Base-by-base conservation (phyloP, 2,113 vertebrate species). In the Xyrauchen texanus region DNA sequence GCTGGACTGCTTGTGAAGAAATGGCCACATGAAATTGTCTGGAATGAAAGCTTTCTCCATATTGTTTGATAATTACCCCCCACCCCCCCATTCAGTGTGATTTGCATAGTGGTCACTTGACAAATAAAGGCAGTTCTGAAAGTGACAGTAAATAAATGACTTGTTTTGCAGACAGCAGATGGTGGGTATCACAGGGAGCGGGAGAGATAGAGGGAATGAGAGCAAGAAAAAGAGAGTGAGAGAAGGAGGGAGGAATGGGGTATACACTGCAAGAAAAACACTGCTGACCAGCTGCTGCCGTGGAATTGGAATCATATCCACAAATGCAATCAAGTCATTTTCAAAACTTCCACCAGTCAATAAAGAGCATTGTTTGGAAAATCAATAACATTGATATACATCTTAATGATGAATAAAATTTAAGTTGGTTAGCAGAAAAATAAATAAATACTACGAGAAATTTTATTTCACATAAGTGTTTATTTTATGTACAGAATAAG, bases 91-190 rank as follows among this genome's bases (percentile, higher is more conserved):
- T 83, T 72, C 87, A 7, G 88, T 89, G 86, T 88, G 88, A 93
- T 93, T 93, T 93, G 92, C 92, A 94, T 93, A 92, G 89, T 92
- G 93, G 92, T 91, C 91, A 93, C 90, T 93, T 94, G 92, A 94
- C 92, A 92, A 92, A 94, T 93, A 93, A 93, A 94, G 88, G 90
- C 90, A 85, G 88, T 88, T 78, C 86, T 88, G 82, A 78, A 92
- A 90, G 90, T 94, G 93, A 93, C 92, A 93, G 93, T 90, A 91
- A 91, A 93, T 95, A 94, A 94, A 93, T 92, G 92, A 88, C 89
- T 94, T 96, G 92, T 93, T 96, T 95, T 96, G 93, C 93, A 96
- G 92, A 95, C 88, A 93, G 92, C 96, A 98, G 96, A 97, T 96
- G 96, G 97, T 89, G 93, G 87, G 91, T 94, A 94, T 93, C 89